phyloP scores from a whole-genome alignment of 2,888 invertebrate species.

The Drosophila rellima region DNA sequence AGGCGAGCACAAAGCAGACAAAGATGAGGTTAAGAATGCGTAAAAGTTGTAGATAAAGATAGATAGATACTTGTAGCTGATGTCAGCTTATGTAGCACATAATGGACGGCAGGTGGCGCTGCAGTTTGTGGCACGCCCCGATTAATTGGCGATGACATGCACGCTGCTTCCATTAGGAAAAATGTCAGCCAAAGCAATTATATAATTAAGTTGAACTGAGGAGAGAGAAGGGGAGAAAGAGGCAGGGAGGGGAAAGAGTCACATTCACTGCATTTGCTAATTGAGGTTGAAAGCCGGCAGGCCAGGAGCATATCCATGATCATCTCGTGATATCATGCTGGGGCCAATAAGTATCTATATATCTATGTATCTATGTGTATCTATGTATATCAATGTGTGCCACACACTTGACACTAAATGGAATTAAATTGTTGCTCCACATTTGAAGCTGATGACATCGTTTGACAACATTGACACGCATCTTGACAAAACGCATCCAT shows the following conservation, averaged over 20 bases:
- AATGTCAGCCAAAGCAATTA: conserved; percentile 61
- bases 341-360: conserved; percentile 4
- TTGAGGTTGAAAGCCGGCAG: conserved; percentile 53
- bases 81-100: conserved; percentile 22
- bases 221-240: neutral
- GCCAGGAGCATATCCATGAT: conserved; percentile 31
- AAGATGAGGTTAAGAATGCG: neutral
- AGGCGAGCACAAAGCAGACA: conserved; percentile 26
- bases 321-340: conserved; percentile 47
- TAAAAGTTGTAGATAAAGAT: conserved; percentile 5
- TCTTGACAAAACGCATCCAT: conserved; percentile 58
- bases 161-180: conserved; percentile 37
- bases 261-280: conserved; percentile 70
- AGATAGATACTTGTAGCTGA: conserved; percentile 8
- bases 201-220: conserved; percentile 63
- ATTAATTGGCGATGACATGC: conserved; percentile 54
- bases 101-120: conserved; percentile 54
- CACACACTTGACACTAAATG: conserved; percentile 70
- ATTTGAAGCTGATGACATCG: conserved; percentile 70
- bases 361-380: conserved; percentile 1
- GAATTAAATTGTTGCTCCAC: conserved; percentile 66
- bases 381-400: conserved; percentile 2
- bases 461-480: conserved; percentile 78
- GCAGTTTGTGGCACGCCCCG: conserved; percentile 39
- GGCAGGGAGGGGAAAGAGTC: conserved; percentile 18